These are phyloP conservation scores for Grus americana DNA, from an alignment of 2,113 vertebrate genomes.

Conservation along the genomic window DNA sequence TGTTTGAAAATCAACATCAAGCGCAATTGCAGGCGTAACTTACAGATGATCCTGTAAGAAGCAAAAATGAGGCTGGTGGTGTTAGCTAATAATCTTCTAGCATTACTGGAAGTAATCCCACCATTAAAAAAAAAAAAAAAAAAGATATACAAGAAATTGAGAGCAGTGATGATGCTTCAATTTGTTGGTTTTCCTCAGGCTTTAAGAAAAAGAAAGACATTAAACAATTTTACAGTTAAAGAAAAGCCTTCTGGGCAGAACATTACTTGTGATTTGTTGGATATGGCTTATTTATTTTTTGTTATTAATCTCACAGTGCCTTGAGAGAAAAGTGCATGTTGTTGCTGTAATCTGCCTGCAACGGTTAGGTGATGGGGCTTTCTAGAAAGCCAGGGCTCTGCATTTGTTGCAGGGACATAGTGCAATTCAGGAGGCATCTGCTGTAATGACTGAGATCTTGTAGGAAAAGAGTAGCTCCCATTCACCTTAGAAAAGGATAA, in stretches of 20 bases:
- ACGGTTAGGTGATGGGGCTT: background rate
- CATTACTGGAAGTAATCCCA: background rate
- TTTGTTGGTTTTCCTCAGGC: background rate
- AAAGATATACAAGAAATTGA: background rate
- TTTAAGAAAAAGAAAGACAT: background rate
- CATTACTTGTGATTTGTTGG: background rate
- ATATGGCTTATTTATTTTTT: background rate
- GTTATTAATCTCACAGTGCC: background rate
- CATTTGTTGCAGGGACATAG: background rate
- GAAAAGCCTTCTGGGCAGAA: slow-evolving; percentile 23
- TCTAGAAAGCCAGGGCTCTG: background rate
- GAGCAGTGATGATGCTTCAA: background rate
- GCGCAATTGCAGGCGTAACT: background rate
- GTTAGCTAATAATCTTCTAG: background rate
- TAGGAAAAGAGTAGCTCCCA: background rate
- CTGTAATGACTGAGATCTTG: background rate
- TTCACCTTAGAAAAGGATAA: background rate
- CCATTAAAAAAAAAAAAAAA: background rate
- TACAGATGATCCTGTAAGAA: background rate
- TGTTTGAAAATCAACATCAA: background rate
- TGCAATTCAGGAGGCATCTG: background rate
- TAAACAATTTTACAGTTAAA: background rate
- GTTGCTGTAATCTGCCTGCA: background rate
- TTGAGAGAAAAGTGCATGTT: background rate
- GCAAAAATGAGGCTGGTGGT: background rate